Base-by-base conservation (phyloP, 30 jellyfish, hydroid and myxozoan species). In the Aurelia aurita region DNA sequence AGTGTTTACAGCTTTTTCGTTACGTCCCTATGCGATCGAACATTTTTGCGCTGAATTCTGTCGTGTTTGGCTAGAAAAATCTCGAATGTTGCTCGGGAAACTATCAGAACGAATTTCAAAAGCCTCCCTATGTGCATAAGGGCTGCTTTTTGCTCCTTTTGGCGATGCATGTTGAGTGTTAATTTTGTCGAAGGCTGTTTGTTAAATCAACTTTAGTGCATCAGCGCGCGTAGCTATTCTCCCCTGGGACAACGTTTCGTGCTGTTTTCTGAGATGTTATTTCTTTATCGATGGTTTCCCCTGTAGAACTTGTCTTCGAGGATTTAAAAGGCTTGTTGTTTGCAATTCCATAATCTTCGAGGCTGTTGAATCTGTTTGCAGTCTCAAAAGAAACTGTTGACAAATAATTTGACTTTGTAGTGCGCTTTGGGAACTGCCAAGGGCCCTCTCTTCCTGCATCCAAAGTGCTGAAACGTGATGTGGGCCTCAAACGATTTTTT, bases 131-230 rank as follows among this genome's bases (percentile, higher is more conserved):
- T 0, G 39, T 69, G 61, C 81, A 34, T 35, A 69, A 12, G 63
- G 63, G 5, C 81, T 32, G 54, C 53, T 6, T 22, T 35, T 35
- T 35, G 47, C 47, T 35, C n/a, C 22, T 63, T 63, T 63, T 63
- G 46, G 75, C 75, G 46, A 63, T 63, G 46, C 75, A 63, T 63
- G 75, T 22, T 63, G 75, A 63, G 75, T 51, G 54, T 63, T 63
- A 63, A 5, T 27, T 27, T 63, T 63, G 75, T 63, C 75, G 9
- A 15, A 2, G 75, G 75, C 53, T 63, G 75, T 63, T 63, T 63
- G 75, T 51, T 15, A 51, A 63, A 1, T 63, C 54, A 63, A 63
- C 19, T 5, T 63, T 63, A 63, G 19, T 5, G 75, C 75, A 20
- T 63, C 75, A 63, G 39, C 75, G n/a, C n/a, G n/a, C n/a, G 75